Base-by-base conservation (phyloP, 2,888 invertebrate genomes). In the Thysanoteuthis rhombus region DNA sequence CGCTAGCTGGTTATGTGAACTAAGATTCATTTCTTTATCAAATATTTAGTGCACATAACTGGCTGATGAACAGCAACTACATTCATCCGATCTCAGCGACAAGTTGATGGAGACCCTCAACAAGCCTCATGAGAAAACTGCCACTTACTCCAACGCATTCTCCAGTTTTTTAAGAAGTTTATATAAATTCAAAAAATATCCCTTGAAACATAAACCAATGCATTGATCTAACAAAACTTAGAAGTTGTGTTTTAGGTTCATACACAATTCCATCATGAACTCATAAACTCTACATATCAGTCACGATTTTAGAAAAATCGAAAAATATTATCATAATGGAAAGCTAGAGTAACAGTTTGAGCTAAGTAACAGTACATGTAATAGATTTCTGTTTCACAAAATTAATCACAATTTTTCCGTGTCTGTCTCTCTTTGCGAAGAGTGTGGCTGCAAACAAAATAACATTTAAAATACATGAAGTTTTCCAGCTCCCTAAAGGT, bases 21-120 rank as follows among this genome's bases (percentile, higher is more conserved):
- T 92, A 92, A 92, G 92, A 92, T 92, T 92, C 92, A 92, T 92
- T 92, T 92, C 92, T 45, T 92, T 92, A 92, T 92, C 92, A 92
- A 92, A 92, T 92, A 92, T 92, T 92, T 92, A 92, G 92, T 92
- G 92, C 92, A 92, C 92, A 92, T 92, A 92, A 92, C 92, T 92
- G 92, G 92, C 92, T 92, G 92, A 92, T 42, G 92, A 92, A 92
- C n/a, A 92, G 42, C n/a, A 45, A 42, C n/a, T 32, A 10, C 25
- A 75, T 75, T 75, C 75, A 16, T 36, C 75, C n/a, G 36, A 36
- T n/a, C 19, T 12, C 52, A 5, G 52, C 52, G n/a, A 75, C n/a
- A 8, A n/a, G 3, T n/a, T n/a, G 16, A 75, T 8, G 10, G 75
- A 75, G 75, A 75, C 75, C 12, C 0, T 25, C 75, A 2, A 16